phyloP scores from a whole-genome alignment of 2,888 invertebrate genomes.

The Aphidoletes aphidimyza region DNA sequence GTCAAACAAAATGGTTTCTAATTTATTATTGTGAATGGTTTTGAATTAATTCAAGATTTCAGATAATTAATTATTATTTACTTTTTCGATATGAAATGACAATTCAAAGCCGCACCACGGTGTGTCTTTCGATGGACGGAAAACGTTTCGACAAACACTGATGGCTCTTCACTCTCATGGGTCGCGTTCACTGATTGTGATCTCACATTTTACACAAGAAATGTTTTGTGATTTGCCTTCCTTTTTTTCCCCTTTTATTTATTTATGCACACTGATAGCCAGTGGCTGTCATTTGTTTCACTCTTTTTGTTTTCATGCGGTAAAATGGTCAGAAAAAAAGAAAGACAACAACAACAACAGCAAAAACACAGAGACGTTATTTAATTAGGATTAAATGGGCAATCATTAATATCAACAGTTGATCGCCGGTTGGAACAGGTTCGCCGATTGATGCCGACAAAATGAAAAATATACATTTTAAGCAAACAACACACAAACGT shows the following conservation, averaged over 20 bases:
- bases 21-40: slow-evolving; percentile 19
- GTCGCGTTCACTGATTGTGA: slow-evolving; percentile 1
- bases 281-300: not conserved
- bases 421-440: slow-evolving; percentile 1
- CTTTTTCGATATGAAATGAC: not conserved
- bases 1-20: not conserved
- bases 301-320: not conserved
- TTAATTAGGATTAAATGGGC: slow-evolving; percentile 44
- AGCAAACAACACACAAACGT: not conserved
- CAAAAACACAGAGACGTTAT: not conserved
- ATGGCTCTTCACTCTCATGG: not conserved
- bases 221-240: not conserved
- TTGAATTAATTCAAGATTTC: slow-evolving; percentile 21
- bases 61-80: slow-evolving; percentile 13
- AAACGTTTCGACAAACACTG: too few species aligned
- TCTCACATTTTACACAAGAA: not conserved
- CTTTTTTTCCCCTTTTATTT: too few species aligned
- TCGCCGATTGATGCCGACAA: not conserved
- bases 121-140: too few species aligned
- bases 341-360: too few species aligned
- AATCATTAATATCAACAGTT: slow-evolving; percentile 38
- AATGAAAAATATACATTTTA: slow-evolving; percentile 45
- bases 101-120: too few species aligned
- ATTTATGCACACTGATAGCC: too few species aligned
- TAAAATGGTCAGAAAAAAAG: not conserved